Percentiles rank a stretch among this genome's conserved stretches.
Conservation (phyloP, 2,797 vertebrate species). For the Halcyon chelicuti region DNA sequence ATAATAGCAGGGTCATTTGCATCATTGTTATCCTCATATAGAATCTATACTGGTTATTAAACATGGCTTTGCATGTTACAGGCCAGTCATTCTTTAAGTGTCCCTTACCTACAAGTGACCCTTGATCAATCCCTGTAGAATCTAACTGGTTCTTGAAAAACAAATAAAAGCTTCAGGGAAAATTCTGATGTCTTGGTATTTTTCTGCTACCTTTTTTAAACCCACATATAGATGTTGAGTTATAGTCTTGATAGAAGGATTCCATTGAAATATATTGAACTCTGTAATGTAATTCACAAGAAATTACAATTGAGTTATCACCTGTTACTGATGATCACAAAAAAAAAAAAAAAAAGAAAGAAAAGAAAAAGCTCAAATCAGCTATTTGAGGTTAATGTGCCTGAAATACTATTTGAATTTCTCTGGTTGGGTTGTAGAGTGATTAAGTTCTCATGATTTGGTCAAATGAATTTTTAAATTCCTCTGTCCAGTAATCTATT, state of each 20-base stretch:
- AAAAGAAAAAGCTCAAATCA: constrained; percentile 61
- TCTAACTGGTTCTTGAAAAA: not conserved
- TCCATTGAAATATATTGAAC: constrained; percentile 47
- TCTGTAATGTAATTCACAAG: constrained; percentile 62
- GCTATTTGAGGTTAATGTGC: constrained; percentile 72
- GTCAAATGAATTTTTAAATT: constrained; percentile 53
- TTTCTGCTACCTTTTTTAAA: not conserved
- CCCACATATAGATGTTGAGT: not conserved
- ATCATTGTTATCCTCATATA: not conserved
- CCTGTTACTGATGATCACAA: constrained; percentile 65
- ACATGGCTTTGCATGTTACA: not conserved
- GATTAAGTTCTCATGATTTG: constrained; percentile 54
- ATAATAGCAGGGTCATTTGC: not conserved
- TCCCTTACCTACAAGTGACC: not conserved
- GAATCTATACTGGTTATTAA: not conserved
- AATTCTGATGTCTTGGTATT: not conserved
- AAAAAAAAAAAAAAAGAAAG: constrained; percentile 51
- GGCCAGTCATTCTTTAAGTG: not conserved
- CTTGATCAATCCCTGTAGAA: not conserved
- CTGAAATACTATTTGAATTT: constrained; percentile 69
- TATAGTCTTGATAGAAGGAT: constrained; percentile 47
- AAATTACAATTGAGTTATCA: constrained; percentile 74
- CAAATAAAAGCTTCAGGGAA: not conserved
- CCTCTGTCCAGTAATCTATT: constrained; percentile 30
- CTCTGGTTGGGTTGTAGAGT: constrained; percentile 38